Base-by-base conservation (phyloP, 2,113 vertebrate species). In the Sceloporus undulatus region DNA sequence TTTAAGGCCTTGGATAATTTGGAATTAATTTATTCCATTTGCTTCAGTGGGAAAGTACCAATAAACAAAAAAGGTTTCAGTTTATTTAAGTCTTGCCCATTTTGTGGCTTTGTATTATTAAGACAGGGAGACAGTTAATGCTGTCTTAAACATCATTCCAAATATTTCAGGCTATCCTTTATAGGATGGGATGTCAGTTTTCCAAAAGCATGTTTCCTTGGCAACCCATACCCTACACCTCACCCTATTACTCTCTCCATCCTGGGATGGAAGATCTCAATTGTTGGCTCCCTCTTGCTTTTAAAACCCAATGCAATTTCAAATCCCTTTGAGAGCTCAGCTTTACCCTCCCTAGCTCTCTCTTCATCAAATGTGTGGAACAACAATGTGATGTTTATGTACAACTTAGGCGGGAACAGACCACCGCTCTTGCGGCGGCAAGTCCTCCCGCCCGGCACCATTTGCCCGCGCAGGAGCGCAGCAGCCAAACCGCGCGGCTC, bases 81-180 rank as follows among this genome's bases (percentile, higher is more conserved):
- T 76, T 76, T 85, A 76, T 76, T 48, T 85, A 13, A 76, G 27
- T 65, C 25, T 65, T 85, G 74, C 34, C 70, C 25, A 29, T 48
- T 76, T 38, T 65, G 27, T 76, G 73, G 52, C 23, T 78, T 78
- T 78, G 59, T 27, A 66, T 85, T 78, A 78, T 42, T 78, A 77
- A 78, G 16, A 48, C 14, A 52, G 40, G 48, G 62, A 66, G 59
- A 48, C 29, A n/a, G 40, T 68, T 78, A 78, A 85, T 78, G 40
- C 27, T 78, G 42, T 29, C 42, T 68, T 78, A 48, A 85, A 66
- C 27, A 77, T 2, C 27, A 14, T 27, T 77, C 18, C 29, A 85
- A 77, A 82, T 27, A 19, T 66, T 85, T 68, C 59, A 66, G 18
- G 14, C 27, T 66, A 65, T 85, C 23, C n/a, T 27, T 68, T 48